Conservation (phyloP, 2,113 vertebrate species). For the Sphaerodactylus townsendi region DNA sequence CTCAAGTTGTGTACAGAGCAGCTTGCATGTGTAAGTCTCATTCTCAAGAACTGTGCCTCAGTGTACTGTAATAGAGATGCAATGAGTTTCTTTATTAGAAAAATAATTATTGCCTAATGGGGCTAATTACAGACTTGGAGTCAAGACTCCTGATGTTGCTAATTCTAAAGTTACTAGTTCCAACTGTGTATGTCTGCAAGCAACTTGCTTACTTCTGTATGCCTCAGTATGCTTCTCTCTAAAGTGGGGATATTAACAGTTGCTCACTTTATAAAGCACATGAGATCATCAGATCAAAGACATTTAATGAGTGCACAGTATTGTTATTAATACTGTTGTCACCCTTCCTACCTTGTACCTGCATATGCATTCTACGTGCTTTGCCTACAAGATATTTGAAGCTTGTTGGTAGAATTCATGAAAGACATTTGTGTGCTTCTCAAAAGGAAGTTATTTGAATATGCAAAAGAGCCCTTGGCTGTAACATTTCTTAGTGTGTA, state of each 20-base stretch:
- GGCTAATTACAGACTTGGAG: neutral
- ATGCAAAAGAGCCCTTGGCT: rapidly evolving
- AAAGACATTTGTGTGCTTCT: neutral
- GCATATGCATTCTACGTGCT: neutral
- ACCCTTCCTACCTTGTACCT: neutral
- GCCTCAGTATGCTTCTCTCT: rapidly evolving
- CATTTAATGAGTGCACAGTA: neutral
- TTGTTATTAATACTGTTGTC: neutral
- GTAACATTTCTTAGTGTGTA: rapidly evolving
- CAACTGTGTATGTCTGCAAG: neutral
- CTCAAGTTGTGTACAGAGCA: neutral
- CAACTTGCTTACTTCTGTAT: rapidly evolving
- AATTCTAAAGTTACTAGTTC: neutral
- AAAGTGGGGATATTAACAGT: neutral
- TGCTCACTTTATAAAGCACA: neutral
- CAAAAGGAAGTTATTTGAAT: rapidly evolving
- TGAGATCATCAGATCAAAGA: neutral
- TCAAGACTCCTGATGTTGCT: neutral
- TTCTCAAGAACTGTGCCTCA: neutral
- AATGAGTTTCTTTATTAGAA: neutral
- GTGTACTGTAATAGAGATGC: neutral
- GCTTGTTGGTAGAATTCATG: neutral
- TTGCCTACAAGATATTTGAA: neutral
- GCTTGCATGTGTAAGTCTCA: no score
- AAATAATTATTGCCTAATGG: neutral